phyloP scores from a whole-genome alignment of 1,140 invertebrate genomes.

The Adelges cooleyi region DNA sequence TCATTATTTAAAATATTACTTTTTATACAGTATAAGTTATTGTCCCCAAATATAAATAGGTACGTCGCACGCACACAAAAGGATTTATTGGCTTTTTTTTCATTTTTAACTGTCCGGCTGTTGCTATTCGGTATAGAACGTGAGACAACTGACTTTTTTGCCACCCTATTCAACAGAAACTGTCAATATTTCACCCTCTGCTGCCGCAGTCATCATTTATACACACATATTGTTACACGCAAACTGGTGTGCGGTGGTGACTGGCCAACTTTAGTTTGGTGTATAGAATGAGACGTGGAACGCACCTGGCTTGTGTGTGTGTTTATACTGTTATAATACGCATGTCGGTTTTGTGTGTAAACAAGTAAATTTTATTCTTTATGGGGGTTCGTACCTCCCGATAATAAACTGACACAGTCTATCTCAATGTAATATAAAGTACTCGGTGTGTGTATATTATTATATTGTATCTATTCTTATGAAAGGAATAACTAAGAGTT shows the following conservation, averaged over 20 bases:
- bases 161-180: background rate
- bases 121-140: background rate
- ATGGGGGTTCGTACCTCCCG: no score
- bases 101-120: background rate
- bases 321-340: background rate
- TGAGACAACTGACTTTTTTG: slow-evolving; percentile 12
- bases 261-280: no score
- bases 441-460: no score
- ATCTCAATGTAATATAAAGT: background rate
- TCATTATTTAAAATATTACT: no score
- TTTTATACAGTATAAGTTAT: no score
- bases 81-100: background rate
- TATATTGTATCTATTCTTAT: background rate
- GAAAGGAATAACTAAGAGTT: background rate
- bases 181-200: background rate
- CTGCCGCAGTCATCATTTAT: background rate
- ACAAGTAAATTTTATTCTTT: slow-evolving; percentile 19
- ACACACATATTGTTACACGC: background rate
- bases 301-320: background rate
- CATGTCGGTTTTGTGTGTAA: slow-evolving; percentile 8
- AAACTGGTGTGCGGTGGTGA: no score
- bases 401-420: background rate
- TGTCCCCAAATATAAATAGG: no score
- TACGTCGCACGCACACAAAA: background rate
- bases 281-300: background rate